Evolutionary conservation across 2,888 invertebrate genomes (phyloP), one percentile per base, ranked within the genome.

Genomic region (Cylindroiulus punctatus): DNA sequence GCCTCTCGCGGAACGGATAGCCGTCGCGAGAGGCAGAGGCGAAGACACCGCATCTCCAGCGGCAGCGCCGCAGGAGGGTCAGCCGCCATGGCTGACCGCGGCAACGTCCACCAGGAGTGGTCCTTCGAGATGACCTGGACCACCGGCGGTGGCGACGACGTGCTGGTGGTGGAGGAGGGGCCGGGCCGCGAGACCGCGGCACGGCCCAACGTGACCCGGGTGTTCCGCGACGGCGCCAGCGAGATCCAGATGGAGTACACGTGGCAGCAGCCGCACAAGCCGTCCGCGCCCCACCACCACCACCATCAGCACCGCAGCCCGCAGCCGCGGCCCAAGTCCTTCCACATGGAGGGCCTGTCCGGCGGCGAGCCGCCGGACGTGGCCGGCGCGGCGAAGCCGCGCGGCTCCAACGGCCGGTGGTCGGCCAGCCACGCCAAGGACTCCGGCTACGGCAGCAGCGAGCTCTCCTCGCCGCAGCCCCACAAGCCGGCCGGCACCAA

Each of bases 391-490:
- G 4, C 47, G 12, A 42, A 42, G 36, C 22, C 86, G 65, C 52
- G 83, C 4, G 86, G 86, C 17, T 40, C 57, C 57, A 86, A 86
- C 26, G 86, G 76, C 14, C 81, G 44, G 86, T 85, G 82, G 87
- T 84, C 84, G 44, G 40, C n/a, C n/a, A 76, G n/a, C 82, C 36
- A 22, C 17, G 12, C 36, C 83, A 30, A 32, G 92, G 93, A 89
- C 93, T 93, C 89, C 91, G 90, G 87, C 89, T 87, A 90, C 10
- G 57, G 86, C 30, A 84, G 42, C 47, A 81, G 57, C n/a, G 57
- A 52, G 30, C 82, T 36, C n/a, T 82, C 82, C n/a, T 32, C 65
- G 30, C 30, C 82, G 26, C 44, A 32, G 36, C 52, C 19, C 26
- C 47, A 81, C 57, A 87, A 85, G 44, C 19, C 81, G 26, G 81